Evolutionary conservation across 2,113 vertebrate species (phyloP).

Genomic region (Glaucomys volans): DNA sequence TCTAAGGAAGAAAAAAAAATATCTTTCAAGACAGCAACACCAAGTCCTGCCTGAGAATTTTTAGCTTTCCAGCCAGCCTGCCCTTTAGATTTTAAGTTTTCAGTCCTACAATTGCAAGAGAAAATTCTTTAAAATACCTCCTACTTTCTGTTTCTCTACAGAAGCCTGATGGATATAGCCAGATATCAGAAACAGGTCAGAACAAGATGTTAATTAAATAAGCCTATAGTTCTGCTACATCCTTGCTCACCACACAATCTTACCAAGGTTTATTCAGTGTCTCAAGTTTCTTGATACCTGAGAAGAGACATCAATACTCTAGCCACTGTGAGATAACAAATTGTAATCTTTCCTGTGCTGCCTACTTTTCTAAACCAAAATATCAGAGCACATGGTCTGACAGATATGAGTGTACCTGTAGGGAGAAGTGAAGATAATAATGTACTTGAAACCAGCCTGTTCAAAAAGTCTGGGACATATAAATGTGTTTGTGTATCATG

Average conservation of each 20-base stretch:
- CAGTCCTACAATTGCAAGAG: not conserved
- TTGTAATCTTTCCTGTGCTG: not conserved
- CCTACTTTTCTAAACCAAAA: constrained; percentile 30
- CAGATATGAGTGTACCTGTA: not conserved
- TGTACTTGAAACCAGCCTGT: not conserved
- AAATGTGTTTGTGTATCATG: not conserved
- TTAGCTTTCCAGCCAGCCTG: not conserved
- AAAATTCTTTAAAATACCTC: constrained; percentile 17
- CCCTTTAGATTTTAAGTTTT: not conserved
- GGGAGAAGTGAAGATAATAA: not conserved
- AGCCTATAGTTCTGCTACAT: not conserved
- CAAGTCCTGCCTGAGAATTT: not conserved
- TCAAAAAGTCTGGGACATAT: not conserved
- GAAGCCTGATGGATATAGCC: not conserved
- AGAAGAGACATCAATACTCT: not conserved
- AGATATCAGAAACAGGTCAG: constrained; percentile 22
- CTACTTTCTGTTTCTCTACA: constrained; percentile 18
- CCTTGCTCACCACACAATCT: not conserved
- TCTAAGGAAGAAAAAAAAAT: not conserved
- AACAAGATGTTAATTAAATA: not conserved
- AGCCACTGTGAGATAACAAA: not conserved
- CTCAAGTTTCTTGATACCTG: not conserved
- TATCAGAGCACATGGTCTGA: not conserved
- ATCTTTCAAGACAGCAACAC: not conserved
- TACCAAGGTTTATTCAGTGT: not conserved